Percentiles rank a stretch among this genome's conserved stretches.
Conservation (phyloP, 2,797 vertebrate species). For the Oreochromis grahami region DNA sequence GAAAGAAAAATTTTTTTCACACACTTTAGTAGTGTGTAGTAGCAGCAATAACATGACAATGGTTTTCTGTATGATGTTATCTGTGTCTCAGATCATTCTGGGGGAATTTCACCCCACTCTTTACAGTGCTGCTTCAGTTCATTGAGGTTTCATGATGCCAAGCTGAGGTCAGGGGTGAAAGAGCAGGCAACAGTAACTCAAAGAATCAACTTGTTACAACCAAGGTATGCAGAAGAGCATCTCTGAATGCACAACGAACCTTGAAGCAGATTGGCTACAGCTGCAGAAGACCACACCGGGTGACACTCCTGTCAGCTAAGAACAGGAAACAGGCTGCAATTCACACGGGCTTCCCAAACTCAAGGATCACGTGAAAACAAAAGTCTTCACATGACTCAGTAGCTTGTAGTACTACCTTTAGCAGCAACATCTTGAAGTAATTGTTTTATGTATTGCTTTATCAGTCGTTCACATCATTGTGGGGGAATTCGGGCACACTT, state of each 20-base stretch:
- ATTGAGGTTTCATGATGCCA: not conserved
- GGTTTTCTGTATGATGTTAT: not conserved
- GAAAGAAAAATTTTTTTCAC: not conserved
- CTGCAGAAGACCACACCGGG: not conserved
- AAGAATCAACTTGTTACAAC: not conserved
- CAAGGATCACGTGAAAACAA: not conserved
- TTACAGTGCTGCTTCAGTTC: not conserved
- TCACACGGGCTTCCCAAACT: not conserved
- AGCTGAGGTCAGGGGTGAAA: not conserved
- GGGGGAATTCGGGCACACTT: not conserved
- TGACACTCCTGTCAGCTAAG: not conserved
- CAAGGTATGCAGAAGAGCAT: not conserved
- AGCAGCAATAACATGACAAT: not conserved
- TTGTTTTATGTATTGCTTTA: not conserved
- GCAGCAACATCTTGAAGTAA: not conserved
- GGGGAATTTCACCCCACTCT: not conserved
- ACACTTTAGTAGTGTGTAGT: not conserved
- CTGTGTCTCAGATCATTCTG: not conserved
- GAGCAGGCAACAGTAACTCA: not conserved
- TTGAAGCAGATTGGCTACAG: not conserved
- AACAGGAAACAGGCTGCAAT: not conserved
- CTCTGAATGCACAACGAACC: not conserved
- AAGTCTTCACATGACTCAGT: not conserved
- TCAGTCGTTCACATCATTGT: not conserved
- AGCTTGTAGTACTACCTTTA: not conserved